Base-by-base conservation (phyloP, 2,797 vertebrate genomes). In the Apogon talboti region DNA sequence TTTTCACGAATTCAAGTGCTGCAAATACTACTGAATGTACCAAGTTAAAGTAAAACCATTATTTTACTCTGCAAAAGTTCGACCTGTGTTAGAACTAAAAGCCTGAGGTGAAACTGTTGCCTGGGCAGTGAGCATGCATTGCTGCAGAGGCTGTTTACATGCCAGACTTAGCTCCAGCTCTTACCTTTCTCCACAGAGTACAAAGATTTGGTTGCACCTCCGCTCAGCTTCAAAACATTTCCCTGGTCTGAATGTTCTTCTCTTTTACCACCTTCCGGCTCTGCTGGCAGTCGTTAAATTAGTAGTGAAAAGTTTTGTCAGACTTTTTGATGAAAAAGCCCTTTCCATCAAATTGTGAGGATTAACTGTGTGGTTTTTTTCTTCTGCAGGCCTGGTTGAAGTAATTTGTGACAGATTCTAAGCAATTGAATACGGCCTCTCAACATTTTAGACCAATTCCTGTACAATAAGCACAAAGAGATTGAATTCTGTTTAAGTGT, bases 221-320 rank as follows among this genome's bases (percentile, higher is more conserved):
- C 48, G 52, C 52, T 72, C 65, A 67, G 59, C 54, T 68, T 58
- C 51, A 38, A 65, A 70, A 59, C 58, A n/a, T 51, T 44, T 30
- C 11, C 14, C 30, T 14, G 7, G 3, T 63, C 53, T 69, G 1
- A 3, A 35, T 51, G 24, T 42, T 59, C 0, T 3, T 46, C 11
- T 42, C 42, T 43, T 14, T 16, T 14, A 52, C 35, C 2, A 16
- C 14, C 64, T 46, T 14, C 38, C 10, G 45, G 21, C 63, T 53
- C 47, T 33, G 28, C 21, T 37, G 2, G 11, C 18, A 28, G 44
- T 18, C 10, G 43, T 47, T 44, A 58, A 52, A 3, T n/a, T 40
- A 42, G 35, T 45, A 15, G 15, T 48, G 9, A 70, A 63, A 65
- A 9, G 61, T 1, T 0, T 12, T 58, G n/a, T 51, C 24, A 6